A percentile compares a stretch with the other conserved stretches of the same genome.
phyloP scores from a whole-genome alignment of 2,113 vertebrate species.

The Microcebus griseorufus region DNA sequence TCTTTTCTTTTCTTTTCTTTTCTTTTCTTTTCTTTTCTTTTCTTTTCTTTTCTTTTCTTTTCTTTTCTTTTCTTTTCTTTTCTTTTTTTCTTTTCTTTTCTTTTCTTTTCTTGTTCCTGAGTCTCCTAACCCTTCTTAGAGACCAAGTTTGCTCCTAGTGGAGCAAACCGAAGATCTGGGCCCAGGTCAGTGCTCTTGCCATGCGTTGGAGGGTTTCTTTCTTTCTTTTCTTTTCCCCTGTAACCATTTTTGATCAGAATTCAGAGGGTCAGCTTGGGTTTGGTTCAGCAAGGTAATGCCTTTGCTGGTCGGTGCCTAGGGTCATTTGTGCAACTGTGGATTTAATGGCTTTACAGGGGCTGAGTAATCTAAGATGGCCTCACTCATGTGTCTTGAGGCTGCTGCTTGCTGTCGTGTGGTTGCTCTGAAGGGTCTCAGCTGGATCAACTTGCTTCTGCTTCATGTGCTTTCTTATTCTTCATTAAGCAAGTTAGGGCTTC shows the following conservation, averaged over 20 bases:
- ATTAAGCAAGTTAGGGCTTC: not conserved
- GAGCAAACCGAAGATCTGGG: too few species aligned
- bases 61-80: too few species aligned
- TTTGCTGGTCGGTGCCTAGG: not conserved
- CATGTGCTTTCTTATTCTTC: not conserved
- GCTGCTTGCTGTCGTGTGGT: not conserved
- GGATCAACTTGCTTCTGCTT: not conserved
- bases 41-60: too few species aligned
- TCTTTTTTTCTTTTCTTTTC: too few species aligned
- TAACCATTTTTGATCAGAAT: not conserved
- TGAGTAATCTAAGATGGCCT: not conserved
- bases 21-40: too few species aligned
- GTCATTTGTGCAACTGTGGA: not conserved
- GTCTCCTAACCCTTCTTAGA: too few species aligned
- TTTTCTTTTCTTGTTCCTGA: too few species aligned
- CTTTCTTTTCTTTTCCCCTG: too few species aligned
- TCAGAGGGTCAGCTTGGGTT: not conserved
- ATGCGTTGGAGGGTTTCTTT: too few species aligned
- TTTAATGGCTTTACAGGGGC: not conserved
- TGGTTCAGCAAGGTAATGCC: not conserved
- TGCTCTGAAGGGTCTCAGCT: not conserved
- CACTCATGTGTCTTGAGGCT: not conserved
- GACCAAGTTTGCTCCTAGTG: too few species aligned
- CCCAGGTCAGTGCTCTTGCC: too few species aligned
- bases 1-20: too few species aligned